Evolutionary conservation across 2,797 vertebrate species (phyloP), one percentile per base, ranked within the genome.

Genomic region (Babyrousa celebensis): DNA sequence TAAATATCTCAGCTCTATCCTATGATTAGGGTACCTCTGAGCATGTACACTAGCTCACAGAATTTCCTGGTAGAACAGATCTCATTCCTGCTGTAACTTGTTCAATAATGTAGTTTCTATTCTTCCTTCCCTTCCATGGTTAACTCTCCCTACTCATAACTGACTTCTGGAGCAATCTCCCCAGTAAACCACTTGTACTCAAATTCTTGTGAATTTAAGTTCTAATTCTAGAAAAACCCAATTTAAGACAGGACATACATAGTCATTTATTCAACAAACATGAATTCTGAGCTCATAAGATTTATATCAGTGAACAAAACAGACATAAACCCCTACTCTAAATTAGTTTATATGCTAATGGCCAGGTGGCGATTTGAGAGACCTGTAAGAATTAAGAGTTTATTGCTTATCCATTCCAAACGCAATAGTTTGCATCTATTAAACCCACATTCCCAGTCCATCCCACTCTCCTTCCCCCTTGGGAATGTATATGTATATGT

Each of bases 111-210:
- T 62, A 43, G 7, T 3, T 11, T 68, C 27, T 82, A 5, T 29
- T 54, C 10, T 70, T 70, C 36, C 32, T 67, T 48, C 1, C 0
- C 5, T 72, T 62, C 17, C 3, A 3, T 74, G 14, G 29, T 70
- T 75, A 87, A 92, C 17, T 60, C 43, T 1, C 2, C 6, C 43
- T 48, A 48, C 5, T 25, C 48, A 36, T 0, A 87, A 23, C 11
- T 21, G 23, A 16, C 36, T 94, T 93, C 29, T 74, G 48, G 20
- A 93, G 85, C 91, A 7, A 36, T 89, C 32, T 93, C 20, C 23
- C 5, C 23, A 78, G 27, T 14, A 25, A 77, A 71, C 0, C 1
- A 52, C 21, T 8, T 77, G 4, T 58, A 77, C 2, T 94, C 14
- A 75, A 14, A 75, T 29, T 11, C 29, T 63, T 63, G 1, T 29